Evolutionary conservation across 2,888 invertebrate genomes (phyloP), one percentile per base, ranked within the genome.

Genomic region (Panzeria rudis): DNA sequence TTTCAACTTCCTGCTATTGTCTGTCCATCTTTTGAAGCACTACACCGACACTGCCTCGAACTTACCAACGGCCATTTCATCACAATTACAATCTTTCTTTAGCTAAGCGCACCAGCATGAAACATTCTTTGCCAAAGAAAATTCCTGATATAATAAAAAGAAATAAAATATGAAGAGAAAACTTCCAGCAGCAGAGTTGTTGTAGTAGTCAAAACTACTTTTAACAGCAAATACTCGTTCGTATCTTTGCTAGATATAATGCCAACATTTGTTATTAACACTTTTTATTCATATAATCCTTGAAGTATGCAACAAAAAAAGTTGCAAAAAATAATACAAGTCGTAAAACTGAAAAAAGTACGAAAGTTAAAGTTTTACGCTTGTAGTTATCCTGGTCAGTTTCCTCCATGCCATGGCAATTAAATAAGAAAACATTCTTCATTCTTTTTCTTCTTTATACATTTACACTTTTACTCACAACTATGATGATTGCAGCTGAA

Each of bases 181-280:
- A 44, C 75, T 64, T 64, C 44, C 23, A 56, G 52, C 61, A 52
- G 50, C 54, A 69, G 54, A 78, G 6, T 38, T 71, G 62, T 64
- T 72, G 38, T 20, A 64, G 66, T 59, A 80, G 66, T 84, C 61
- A 75, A 71, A 79, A 79, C 75, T 71, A 76, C 54, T 83, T 73
- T 68, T 68, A 64, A 73, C 47, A 73, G 75, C 64, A 78, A 78
- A 61, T 69, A 73, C 62, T 73, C 35, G 68, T 79, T 68, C 25
- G 68, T 82, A 78, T 79, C 82, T 82, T 41, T 68, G 56, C 47
- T n/a, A 68, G 59, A 38, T 81, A 69, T 73, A 81, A 85, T 85
- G 82, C 85, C 85, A 85, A 85, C 85, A 82, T 82, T 85, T 85
- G 75, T 82, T 85, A 85, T 85, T 78, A 85, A 85, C 85, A 85